Conservation (phyloP, 2,113 vertebrate species). For the Scomber scombrus region DNA sequence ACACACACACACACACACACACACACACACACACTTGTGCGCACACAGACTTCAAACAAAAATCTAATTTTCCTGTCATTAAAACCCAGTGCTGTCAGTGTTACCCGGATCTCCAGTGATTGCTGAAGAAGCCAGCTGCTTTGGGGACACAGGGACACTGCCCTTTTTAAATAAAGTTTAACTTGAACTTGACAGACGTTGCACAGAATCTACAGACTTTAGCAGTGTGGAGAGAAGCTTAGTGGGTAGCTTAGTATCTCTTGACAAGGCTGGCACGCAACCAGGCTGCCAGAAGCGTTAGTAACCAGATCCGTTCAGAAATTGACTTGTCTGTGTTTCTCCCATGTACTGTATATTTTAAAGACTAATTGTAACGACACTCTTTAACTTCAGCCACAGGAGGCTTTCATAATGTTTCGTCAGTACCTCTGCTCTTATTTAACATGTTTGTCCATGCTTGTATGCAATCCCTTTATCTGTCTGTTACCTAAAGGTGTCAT, state of each 20-base stretch:
- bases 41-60: neutral
- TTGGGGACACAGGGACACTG: slow-evolving; percentile 51
- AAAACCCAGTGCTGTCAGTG: slow-evolving; percentile 8
- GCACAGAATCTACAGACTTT: slow-evolving; percentile 71
- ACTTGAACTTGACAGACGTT: slow-evolving; percentile 75
- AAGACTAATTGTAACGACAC: slow-evolving; percentile 17
- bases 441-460: slow-evolving; percentile 31
- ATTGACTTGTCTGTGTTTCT: slow-evolving; percentile 42
- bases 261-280: slow-evolving; percentile 75
- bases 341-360: slow-evolving; percentile 40
- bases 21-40: neutral
- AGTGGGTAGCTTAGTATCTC: slow-evolving; percentile 73
- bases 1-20: neutral
- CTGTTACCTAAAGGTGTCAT: slow-evolving; percentile 43
- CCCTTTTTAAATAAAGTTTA: slow-evolving; percentile 69
- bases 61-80: slow-evolving; percentile 28
- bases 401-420: slow-evolving; percentile 71
- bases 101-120: slow-evolving; percentile 3
- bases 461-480: slow-evolving; percentile 52
- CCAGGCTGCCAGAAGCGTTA: slow-evolving; percentile 61
- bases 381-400: slow-evolving; percentile 35
- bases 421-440: slow-evolving; percentile 50
- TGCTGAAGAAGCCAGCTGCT: slow-evolving; percentile 55
- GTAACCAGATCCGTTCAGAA: slow-evolving; percentile 42
- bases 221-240: slow-evolving; percentile 68